These are phyloP conservation scores for Drosophila mojavensis DNA, from an alignment of 1,140 invertebrate species.

Conservation along the genomic window DNA sequence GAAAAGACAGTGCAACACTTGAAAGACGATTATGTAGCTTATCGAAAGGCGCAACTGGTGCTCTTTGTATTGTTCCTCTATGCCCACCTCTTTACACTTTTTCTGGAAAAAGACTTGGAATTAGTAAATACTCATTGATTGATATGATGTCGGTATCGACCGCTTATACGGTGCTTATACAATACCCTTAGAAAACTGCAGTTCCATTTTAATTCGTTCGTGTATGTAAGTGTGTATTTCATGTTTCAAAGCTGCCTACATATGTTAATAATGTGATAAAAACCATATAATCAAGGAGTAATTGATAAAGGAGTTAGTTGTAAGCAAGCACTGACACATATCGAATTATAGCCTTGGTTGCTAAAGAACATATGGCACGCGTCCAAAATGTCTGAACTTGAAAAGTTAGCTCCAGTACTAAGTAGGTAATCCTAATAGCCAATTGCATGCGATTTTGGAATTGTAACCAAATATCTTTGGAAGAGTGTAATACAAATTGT, in stretches of 20 bases:
- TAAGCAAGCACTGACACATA: no score
- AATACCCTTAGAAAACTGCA: conserved; percentile 39
- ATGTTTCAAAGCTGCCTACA: conserved; percentile 5
- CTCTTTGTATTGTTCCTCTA: conserved; percentile 38
- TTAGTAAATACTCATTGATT: not conserved
- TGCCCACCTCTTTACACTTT: conserved; percentile 40
- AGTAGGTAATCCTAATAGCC: no score
- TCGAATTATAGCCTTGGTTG: no score
- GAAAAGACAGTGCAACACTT: conserved; percentile 18
- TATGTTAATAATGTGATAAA: not conserved
- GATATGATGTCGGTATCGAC: not conserved
- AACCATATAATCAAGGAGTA: conserved; percentile 1
- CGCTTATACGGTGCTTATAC: not conserved
- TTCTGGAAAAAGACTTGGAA: conserved; percentile 6
- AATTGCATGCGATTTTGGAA: no score
- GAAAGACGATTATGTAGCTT: conserved; percentile 39
- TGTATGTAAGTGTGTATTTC: conserved; percentile 22
- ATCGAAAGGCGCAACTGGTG: conserved; percentile 47
- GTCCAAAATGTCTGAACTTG: no score
- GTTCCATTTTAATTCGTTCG: conserved; percentile 44
- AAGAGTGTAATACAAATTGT: no score
- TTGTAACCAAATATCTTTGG: no score
- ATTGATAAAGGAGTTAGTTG: no score
- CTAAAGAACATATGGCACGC: no score
- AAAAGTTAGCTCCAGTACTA: no score